Evolutionary conservation across 2,797 vertebrate genomes (phyloP).

Genomic region (Microchirus variegatus): DNA sequence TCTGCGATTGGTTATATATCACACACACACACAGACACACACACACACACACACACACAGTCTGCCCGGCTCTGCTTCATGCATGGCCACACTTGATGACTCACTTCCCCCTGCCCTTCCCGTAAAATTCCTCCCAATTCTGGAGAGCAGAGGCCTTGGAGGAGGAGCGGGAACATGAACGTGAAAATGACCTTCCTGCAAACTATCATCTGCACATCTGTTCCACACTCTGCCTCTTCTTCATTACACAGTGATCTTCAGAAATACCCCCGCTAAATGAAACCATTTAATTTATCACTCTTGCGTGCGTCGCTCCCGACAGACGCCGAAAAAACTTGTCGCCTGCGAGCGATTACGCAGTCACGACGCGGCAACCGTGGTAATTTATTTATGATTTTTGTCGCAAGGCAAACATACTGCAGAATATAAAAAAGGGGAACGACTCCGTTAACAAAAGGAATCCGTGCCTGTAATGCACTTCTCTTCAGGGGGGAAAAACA

Average conservation of each 20-base stretch:
- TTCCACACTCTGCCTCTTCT: constrained; percentile 10
- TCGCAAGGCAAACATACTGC: neutral
- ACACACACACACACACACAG: constrained; percentile 43
- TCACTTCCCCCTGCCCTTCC: constrained; percentile 65
- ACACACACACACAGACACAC: too few relatives aligned
- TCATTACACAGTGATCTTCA: neutral
- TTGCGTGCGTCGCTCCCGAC: neutral
- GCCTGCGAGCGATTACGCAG: too few relatives aligned
- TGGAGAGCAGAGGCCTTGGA: constrained; percentile 34
- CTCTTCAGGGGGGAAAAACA: neutral
- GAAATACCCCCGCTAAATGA: neutral
- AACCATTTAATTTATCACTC: neutral
- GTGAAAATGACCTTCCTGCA: constrained; percentile 12
- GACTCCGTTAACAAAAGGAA: neutral
- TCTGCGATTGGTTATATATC: constrained; percentile 48
- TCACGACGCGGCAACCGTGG: neutral
- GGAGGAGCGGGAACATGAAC: constrained; percentile 35
- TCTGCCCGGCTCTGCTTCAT: constrained; percentile 48
- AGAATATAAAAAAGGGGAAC: neutral
- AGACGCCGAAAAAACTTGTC: neutral
- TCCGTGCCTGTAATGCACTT: neutral
- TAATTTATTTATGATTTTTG: neutral
- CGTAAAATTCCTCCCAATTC: constrained; percentile 54
- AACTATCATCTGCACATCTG: constrained; percentile 31
- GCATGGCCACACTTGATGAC: constrained; percentile 61